Conservation (phyloP, 1,140 invertebrate genomes). For the Hycleus cichorii region DNA sequence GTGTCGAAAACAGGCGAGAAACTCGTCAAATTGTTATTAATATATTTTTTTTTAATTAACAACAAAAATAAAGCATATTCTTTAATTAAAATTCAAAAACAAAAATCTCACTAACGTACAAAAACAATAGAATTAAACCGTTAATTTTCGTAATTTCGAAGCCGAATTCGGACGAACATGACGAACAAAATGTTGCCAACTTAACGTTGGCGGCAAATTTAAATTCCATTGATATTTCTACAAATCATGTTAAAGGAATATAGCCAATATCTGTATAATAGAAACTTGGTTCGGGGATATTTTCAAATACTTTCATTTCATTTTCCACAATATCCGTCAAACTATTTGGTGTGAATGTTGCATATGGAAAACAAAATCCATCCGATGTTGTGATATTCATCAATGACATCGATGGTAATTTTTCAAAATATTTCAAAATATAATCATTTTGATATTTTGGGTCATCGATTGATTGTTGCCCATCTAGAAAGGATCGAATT, state of each 20-base stretch:
- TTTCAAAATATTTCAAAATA: constrained; percentile 8
- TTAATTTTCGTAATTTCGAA: too few relatives aligned
- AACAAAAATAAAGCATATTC: too few relatives aligned
- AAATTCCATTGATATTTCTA: too few relatives aligned
- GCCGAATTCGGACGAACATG: too few relatives aligned
- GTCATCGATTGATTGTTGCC: not conserved
- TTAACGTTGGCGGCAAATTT: too few relatives aligned
- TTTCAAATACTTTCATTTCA: constrained; percentile 3
- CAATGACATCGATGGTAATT: constrained; percentile 1
- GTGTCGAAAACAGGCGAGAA: too few relatives aligned
- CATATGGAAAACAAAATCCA: constrained; percentile 3
- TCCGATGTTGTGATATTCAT: constrained; percentile 4
- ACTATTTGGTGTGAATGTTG: not conserved
- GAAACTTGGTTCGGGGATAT: constrained; percentile 2
- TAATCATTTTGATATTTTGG: constrained; percentile 5
- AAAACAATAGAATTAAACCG: too few relatives aligned
- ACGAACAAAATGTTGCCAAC: too few relatives aligned
- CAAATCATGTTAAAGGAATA: not conserved
- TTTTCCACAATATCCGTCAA: not conserved
- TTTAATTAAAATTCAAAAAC: too few relatives aligned
- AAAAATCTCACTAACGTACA: too few relatives aligned
- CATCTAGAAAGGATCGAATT: not conserved
- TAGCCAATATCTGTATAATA: constrained; percentile 7
- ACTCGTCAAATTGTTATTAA: too few relatives aligned
- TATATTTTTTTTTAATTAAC: too few relatives aligned